Evolutionary conservation across 1,140 invertebrate genomes (phyloP).

Genomic region (Anthonomus grandis): DNA sequence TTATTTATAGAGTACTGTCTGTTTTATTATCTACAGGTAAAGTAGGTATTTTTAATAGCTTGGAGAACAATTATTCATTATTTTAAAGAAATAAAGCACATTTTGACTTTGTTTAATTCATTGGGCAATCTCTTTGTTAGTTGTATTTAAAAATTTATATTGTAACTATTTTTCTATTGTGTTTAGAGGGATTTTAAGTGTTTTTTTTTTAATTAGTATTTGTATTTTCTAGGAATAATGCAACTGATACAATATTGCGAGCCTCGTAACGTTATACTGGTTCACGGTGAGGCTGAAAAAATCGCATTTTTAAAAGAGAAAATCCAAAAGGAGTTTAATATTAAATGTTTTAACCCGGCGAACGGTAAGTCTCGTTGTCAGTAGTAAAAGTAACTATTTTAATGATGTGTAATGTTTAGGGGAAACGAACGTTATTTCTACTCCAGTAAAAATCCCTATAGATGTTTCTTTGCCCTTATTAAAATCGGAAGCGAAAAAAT

Average conservation of each 20-base stretch:
- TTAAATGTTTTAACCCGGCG: constrained; percentile 92
- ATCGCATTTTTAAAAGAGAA: constrained; percentile 95
- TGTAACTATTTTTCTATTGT: too few species aligned
- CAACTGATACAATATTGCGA: constrained; percentile 98
- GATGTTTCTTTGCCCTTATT: constrained; percentile 85
- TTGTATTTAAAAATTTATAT: too few species aligned
- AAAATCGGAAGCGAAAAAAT: constrained; percentile 74
- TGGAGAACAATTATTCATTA: too few species aligned
- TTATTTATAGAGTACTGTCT: too few species aligned
- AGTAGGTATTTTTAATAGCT: too few species aligned
- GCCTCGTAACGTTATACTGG: constrained; percentile 94
- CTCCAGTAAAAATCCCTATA: constrained; percentile 82
- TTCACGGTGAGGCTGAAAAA: constrained; percentile 85
- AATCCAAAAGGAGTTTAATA: constrained; percentile 87
- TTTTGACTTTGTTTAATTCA: too few species aligned
- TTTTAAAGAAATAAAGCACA: too few species aligned
- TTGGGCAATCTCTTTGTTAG: too few species aligned
- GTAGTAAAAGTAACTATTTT: background rate
- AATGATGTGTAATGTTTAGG: background rate
- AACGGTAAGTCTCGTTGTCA: constrained; percentile 65
- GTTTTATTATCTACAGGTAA: too few species aligned
- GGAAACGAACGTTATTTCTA: constrained; percentile 84
- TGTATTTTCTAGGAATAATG: constrained; percentile 79
- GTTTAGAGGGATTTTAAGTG: too few species aligned
- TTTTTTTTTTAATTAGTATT: too few species aligned